Conservation (phyloP, 2,113 vertebrate species). For the Upupa epops region DNA sequence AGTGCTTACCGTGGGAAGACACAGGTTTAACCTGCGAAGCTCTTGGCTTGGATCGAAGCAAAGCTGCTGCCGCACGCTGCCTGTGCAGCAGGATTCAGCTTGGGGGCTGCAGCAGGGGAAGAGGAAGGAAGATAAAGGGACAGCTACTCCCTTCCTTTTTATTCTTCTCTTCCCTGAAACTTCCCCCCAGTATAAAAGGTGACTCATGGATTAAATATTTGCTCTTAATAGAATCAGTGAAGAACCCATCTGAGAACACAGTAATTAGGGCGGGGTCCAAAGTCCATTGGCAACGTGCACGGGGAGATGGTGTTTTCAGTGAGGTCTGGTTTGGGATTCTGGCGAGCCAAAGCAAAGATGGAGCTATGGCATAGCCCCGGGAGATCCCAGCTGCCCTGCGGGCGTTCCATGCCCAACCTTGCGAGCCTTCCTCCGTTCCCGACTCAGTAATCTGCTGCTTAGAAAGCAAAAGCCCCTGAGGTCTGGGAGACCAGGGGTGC, state of each 20-base stretch:
- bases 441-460: neutral
- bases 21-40: slow-evolving; percentile 11
- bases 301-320: neutral
- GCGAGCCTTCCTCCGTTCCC: neutral
- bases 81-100: neutral
- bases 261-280: neutral
- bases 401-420: slow-evolving; percentile 14
- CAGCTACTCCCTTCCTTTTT: neutral
- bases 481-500: neutral
- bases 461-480: neutral
- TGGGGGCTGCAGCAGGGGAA: neutral
- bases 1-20: slow-evolving; percentile 24
- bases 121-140: neutral
- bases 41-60: slow-evolving; percentile 53
- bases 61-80: neutral
- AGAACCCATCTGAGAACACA: slow-evolving; percentile 23
- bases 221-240: slow-evolving; percentile 13
- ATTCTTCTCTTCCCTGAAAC: neutral
- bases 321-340: neutral
- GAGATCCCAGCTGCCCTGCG: slow-evolving; percentile 1
- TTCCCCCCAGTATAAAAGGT: neutral
- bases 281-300: neutral
- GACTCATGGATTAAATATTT: slow-evolving; percentile 16
- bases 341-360: neutral
- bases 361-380: neutral